Conservation (phyloP, 2,888 invertebrate genomes). For the Eupithecia abbreviata region DNA sequence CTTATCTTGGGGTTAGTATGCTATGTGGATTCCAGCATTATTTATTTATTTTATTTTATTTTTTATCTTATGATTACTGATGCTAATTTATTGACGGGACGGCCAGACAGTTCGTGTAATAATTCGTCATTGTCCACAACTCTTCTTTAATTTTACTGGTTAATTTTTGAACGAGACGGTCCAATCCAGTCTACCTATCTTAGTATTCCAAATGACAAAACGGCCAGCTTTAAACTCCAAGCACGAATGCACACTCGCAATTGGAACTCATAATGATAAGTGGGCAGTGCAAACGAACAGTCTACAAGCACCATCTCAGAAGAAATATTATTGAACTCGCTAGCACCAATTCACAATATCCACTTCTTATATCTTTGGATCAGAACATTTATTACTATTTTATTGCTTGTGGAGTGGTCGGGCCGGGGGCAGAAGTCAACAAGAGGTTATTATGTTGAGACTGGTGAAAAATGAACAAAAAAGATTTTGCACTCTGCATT, state of each 20-base stretch:
- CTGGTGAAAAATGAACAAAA: conserved; percentile 77
- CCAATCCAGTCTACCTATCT: background rate
- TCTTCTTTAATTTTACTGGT: background rate
- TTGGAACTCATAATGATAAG: conserved; percentile 58
- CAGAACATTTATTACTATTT: conserved; percentile 83
- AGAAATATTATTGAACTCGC: conserved; percentile 74
- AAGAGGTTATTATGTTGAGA: conserved; percentile 81
- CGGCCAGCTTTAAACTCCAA: conserved; percentile 39
- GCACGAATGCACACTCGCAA: conserved; percentile 52
- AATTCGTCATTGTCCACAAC: background rate
- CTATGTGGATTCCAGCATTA: too few relatives aligned
- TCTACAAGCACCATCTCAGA: conserved; percentile 57
- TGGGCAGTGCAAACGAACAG: conserved; percentile 55
- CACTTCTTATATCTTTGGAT: conserved; percentile 78
- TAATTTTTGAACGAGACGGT: background rate
- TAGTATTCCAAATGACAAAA: conserved; percentile 11
- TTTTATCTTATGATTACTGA: background rate
- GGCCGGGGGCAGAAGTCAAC: conserved; percentile 74
- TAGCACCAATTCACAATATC: conserved; percentile 76
- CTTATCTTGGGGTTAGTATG: too few relatives aligned
- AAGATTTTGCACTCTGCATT: conserved; percentile 69
- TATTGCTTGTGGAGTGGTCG: conserved; percentile 79
- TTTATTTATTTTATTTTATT: too few relatives aligned
- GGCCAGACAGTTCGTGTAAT: background rate
- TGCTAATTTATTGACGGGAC: background rate